Percentiles rank a stretch among this genome's conserved stretches.
These are phyloP conservation scores for Saguinus imperator DNA, from an alignment of 2,113 vertebrate species.

Conservation along the genomic window DNA sequence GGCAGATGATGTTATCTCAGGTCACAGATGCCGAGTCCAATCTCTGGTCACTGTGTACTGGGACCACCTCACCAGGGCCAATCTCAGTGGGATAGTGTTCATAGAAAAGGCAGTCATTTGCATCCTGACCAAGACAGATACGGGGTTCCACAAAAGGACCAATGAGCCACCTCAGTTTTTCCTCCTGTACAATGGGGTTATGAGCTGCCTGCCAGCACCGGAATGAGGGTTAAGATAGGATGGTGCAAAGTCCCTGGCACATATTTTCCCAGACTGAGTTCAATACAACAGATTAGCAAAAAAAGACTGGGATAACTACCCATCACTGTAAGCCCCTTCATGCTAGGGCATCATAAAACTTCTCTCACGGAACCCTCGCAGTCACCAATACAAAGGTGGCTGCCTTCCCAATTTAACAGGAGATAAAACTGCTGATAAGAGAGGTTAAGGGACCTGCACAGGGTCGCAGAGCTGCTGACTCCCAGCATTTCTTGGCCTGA, in stretches of 20 bases:
- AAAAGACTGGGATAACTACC: accelerated
- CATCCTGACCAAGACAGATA: too few relatives aligned
- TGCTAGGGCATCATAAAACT: not conserved
- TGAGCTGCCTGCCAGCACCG: accelerated
- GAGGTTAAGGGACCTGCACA: not conserved
- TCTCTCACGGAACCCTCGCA: too few relatives aligned
- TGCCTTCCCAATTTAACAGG: too few relatives aligned
- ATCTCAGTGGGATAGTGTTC: accelerated
- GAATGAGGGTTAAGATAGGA: too few relatives aligned
- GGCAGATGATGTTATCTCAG: too few relatives aligned
- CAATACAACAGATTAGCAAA: too few relatives aligned
- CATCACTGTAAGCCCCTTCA: accelerated
- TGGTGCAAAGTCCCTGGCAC: accelerated
- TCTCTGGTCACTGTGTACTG: accelerated
- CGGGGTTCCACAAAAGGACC: accelerated
- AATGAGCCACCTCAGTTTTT: accelerated
- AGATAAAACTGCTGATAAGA: not conserved
- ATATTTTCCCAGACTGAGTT: not conserved
- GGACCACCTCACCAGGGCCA: accelerated
- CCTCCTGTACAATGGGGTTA: accelerated
- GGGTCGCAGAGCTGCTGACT: not conserved
- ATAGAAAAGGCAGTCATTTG: too few relatives aligned
- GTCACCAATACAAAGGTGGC: accelerated
- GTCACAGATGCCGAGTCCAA: accelerated
- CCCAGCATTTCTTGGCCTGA: not conserved